Evolutionary conservation across 2,113 vertebrate species (phyloP).

Genomic region (Erythrocercus mccallii): DNA sequence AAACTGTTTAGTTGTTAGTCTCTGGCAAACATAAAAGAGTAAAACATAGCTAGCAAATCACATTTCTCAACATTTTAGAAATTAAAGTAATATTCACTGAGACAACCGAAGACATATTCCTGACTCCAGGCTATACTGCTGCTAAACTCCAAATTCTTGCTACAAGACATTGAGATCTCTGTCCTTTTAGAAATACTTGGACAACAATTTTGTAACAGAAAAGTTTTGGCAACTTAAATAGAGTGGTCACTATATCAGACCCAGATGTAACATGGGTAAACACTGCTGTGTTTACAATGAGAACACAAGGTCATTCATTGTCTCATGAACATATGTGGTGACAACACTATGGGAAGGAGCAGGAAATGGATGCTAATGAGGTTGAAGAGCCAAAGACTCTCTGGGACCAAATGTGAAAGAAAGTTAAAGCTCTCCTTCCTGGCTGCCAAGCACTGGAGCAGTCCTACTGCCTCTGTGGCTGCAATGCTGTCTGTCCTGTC

Average conservation of each 20-base stretch:
- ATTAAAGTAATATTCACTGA: neutral
- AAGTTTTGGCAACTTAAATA: neutral
- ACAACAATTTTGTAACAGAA: neutral
- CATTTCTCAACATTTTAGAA: slow-evolving; percentile 29
- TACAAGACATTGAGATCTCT: neutral
- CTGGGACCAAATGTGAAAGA: neutral
- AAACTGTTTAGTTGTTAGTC: neutral
- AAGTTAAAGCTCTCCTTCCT: slow-evolving; percentile 2
- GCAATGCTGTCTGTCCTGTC: neutral
- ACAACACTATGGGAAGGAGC: neutral
- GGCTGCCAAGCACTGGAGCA: neutral
- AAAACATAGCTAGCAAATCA: slow-evolving; percentile 1
- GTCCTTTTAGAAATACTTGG: neutral
- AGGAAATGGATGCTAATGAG: slow-evolving; percentile 36
- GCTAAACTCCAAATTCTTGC: neutral
- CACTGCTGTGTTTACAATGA: neutral
- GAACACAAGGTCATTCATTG: slow-evolving; percentile 13
- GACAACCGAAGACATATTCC: neutral
- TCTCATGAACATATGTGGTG: neutral
- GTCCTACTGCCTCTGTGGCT: neutral
- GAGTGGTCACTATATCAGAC: neutral
- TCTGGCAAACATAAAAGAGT: neutral
- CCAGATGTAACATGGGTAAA: neutral
- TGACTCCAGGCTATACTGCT: neutral
- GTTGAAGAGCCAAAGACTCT: slow-evolving; percentile 21